A percentile compares a stretch with the other conserved stretches of the same genome.
These are phyloP conservation scores for Agriopis marginaria DNA, from an alignment of 2,888 invertebrate genomes.

Conservation along the genomic window DNA sequence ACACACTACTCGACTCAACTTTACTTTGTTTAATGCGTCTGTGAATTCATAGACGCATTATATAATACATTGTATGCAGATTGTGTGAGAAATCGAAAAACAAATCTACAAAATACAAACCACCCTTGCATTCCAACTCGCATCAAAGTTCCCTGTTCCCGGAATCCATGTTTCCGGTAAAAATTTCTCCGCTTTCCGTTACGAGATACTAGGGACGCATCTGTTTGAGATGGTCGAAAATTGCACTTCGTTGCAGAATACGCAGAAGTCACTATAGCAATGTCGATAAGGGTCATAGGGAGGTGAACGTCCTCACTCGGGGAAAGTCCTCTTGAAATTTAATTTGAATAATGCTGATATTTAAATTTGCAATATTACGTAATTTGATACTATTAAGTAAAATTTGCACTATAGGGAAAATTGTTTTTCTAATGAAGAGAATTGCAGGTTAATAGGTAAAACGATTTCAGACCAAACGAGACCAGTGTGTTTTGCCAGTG, in stretches of 20 bases:
- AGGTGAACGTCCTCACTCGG: constrained; percentile 37
- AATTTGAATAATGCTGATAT: constrained; percentile 7
- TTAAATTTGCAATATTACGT: not conserved
- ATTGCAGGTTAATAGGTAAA: not conserved
- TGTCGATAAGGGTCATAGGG: constrained; percentile 21
- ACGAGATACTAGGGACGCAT: constrained; percentile 40
- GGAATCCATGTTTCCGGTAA: constrained; percentile 44
- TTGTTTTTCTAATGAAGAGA: not conserved
- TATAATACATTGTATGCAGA: too few species aligned
- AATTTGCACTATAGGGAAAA: not conserved
- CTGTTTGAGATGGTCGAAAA: constrained; percentile 15
- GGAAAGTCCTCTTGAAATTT: constrained; percentile 11
- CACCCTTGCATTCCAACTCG: not conserved
- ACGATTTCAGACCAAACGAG: too few species aligned
- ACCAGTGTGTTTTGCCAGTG: too few species aligned
- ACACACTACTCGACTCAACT: too few species aligned
- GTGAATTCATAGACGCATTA: too few species aligned
- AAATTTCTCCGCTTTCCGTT: constrained; percentile 46
- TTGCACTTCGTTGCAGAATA: constrained; percentile 35
- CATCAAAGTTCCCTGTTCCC: not conserved
- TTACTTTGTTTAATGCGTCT: too few species aligned
- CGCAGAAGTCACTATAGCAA: constrained; percentile 17
- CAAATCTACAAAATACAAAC: too few species aligned
- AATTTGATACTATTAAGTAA: not conserved
- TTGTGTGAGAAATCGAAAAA: too few species aligned